These are phyloP conservation scores for Carassius carassius DNA, from an alignment of 2,113 vertebrate species.

Conservation along the genomic window DNA sequence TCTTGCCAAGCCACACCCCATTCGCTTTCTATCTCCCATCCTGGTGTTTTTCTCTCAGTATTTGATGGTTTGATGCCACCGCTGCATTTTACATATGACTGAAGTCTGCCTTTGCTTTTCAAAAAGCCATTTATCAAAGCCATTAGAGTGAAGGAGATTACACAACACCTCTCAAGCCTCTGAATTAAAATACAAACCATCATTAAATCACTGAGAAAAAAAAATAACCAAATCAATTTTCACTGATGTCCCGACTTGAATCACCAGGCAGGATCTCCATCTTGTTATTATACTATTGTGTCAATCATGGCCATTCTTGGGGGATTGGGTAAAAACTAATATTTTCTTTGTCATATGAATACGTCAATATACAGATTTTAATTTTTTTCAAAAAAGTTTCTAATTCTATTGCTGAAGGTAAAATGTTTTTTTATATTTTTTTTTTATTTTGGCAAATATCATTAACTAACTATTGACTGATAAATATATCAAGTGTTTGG, in stretches of 20 bases:
- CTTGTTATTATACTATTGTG: neutral
- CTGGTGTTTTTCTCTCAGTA: neutral
- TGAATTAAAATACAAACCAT: slow-evolving; percentile 35
- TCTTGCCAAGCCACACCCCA: neutral
- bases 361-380: too few species aligned
- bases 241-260: neutral
- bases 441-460: too few species aligned
- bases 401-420: too few species aligned
- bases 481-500: neutral
- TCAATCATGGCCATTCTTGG: too few species aligned
- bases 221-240: neutral
- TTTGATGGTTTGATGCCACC: slow-evolving; percentile 10
- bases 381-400: too few species aligned
- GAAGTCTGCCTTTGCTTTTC: slow-evolving; percentile 27
- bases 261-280: neutral
- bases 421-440: too few species aligned
- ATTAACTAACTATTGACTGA: too few species aligned
- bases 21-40: neutral
- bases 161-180: slow-evolving; percentile 29
- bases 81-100: neutral
- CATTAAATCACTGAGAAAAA: neutral
- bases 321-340: too few species aligned
- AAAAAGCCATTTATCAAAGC: slow-evolving; percentile 29
- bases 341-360: too few species aligned
- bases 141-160: slow-evolving; percentile 10